Evolutionary conservation across 2,113 vertebrate species (phyloP).

Genomic region (Eclectus roratus): DNA sequence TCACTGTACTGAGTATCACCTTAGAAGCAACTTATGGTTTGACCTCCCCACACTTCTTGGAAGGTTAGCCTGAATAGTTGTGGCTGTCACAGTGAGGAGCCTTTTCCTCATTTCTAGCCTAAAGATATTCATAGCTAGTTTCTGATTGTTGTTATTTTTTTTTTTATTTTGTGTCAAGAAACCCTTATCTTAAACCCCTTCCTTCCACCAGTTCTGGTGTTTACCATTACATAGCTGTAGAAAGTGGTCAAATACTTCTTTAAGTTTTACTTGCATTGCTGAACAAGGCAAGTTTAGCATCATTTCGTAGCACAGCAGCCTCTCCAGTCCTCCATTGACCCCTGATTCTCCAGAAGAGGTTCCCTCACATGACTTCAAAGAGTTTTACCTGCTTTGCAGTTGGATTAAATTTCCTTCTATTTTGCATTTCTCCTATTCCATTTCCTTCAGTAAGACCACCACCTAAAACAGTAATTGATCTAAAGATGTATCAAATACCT

Average conservation of each 20-base stretch:
- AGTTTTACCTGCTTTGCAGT: not conserved
- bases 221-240: not conserved
- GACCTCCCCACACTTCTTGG: not conserved
- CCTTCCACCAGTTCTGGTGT: not conserved
- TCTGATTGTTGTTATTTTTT: not conserved
- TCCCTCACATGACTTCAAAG: not conserved
- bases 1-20: not conserved
- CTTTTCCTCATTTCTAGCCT: not conserved
- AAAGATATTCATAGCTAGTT: not conserved
- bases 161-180: not conserved
- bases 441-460: not conserved
- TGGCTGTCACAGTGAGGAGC: not conserved
- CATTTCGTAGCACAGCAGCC: not conserved
- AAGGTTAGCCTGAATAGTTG: not conserved
- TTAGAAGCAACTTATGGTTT: not conserved
- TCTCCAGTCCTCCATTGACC: rapidly evolving
- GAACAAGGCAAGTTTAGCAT: not conserved
- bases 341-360: not conserved
- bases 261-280: not conserved
- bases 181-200: not conserved
- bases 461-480: not conserved
- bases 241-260: not conserved
- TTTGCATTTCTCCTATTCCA: not conserved
- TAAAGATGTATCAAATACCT: not conserved
- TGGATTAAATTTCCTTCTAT: not conserved